phyloP scores from a whole-genome alignment of 53 echinoderm and acorn worm genomes.

The Crossaster papposus region DNA sequence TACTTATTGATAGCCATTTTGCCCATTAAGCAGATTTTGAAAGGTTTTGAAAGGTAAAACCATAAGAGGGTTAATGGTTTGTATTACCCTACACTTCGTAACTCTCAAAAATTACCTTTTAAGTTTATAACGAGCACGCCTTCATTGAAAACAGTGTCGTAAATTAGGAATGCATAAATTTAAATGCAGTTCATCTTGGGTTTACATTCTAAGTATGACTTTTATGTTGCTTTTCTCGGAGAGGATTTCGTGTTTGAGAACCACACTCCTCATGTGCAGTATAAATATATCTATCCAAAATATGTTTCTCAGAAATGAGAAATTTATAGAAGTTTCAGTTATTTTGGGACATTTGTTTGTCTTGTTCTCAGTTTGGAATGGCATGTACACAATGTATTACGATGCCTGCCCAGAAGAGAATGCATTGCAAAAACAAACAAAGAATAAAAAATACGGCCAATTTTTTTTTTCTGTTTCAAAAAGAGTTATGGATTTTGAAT shows the following conservation, averaged over 20 bases:
- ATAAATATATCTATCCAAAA: background rate
- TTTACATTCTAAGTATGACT: conserved; percentile 29
- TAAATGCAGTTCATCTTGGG: background rate
- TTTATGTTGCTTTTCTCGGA: conserved; percentile 6
- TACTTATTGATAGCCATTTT: too few species aligned
- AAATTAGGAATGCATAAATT: conserved; percentile 33
- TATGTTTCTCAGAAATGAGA: background rate
- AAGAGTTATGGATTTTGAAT: too few species aligned
- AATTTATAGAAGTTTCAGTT: background rate
- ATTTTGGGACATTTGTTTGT: conserved; percentile 2
- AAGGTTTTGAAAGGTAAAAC: too few species aligned
- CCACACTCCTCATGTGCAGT: background rate
- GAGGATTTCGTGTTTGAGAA: background rate
- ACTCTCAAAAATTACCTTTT: background rate
- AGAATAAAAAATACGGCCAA: too few species aligned
- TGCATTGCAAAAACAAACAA: too few species aligned
- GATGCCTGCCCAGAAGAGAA: background rate
- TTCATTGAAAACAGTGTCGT: conserved; percentile 36
- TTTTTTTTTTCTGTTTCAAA: too few species aligned
- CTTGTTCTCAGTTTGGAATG: conserved; percentile 11
- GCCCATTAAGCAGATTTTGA: too few species aligned
- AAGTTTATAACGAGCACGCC: background rate
- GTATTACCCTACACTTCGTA: background rate
- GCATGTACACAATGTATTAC: conserved; percentile 13
- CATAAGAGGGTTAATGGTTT: too few species aligned